A percentile compares a stretch with the other conserved stretches of the same genome.
phyloP scores from a whole-genome alignment of 2,113 vertebrate genomes.

The Aviceda subcristata region DNA sequence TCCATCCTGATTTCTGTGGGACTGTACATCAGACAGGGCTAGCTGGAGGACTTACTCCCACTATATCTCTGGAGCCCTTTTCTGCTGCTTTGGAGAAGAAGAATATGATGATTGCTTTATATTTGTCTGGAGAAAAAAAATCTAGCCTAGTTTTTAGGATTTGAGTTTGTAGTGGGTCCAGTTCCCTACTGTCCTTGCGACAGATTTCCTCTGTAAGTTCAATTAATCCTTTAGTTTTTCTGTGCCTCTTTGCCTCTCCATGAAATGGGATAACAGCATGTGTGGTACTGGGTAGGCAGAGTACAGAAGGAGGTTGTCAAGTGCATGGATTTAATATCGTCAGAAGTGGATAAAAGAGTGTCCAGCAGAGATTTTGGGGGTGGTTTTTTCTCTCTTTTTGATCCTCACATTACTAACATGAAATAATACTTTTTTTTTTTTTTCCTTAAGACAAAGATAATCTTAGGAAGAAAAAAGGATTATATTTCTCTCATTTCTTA shows the following conservation, averaged over 20 bases:
- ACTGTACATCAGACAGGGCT: not conserved
- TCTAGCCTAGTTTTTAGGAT: not conserved
- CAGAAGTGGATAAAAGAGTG: not conserved
- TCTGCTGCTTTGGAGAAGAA: not conserved
- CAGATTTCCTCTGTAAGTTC: not conserved
- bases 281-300: not conserved
- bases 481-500: not conserved
- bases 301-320: not conserved
- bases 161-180: not conserved
- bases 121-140: not conserved
- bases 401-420: not conserved
- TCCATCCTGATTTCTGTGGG: not conserved
- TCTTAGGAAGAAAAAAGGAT: not conserved
- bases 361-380: not conserved
- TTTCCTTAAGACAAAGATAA: not conserved
- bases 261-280: not conserved
- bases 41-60: not conserved
- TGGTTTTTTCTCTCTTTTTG: not conserved
- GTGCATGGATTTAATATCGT: not conserved
- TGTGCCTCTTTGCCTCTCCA: not conserved
- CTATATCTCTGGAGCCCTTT: not conserved
- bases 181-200: not conserved
- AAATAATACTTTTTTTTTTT: not conserved
- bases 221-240: not conserved
- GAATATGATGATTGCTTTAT: not conserved